Conservation (phyloP, 2,797 vertebrate species). For the Bufotes viridis region DNA sequence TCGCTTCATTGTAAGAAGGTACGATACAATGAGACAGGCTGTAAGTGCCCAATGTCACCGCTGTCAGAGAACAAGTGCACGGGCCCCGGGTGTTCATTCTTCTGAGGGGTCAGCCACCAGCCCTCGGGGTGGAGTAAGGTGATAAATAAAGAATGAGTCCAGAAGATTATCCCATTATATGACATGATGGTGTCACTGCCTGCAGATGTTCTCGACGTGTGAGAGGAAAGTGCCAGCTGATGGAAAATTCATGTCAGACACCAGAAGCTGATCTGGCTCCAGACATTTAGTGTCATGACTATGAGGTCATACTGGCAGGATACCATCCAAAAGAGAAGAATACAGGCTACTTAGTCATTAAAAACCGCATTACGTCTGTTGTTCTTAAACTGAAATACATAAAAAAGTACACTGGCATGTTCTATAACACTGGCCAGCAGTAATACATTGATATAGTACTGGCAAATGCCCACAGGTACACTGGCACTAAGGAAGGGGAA, state of each 20-base stretch:
- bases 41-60: neutral
- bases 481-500: neutral
- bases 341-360: neutral
- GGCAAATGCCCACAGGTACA: neutral
- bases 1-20: neutral
- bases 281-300: neutral
- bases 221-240: neutral
- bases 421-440: neutral
- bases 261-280: neutral
- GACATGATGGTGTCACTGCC: conserved; percentile 25
- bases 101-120: neutral
- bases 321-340: neutral
- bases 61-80: neutral
- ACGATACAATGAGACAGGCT: neutral
- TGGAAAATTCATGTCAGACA: conserved; percentile 36
- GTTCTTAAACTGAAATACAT: neutral
- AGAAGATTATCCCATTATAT: conserved; percentile 15
- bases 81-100: neutral
- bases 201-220: conserved; percentile 43
- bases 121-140: neutral
- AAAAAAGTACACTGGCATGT: too few relatives aligned
- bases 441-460: neutral
- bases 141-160: conserved; percentile 5
- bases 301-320: neutral
- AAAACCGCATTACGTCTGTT: neutral